Conservation (phyloP, 2,113 vertebrate genomes). For the Corythornis vintsioides region DNA sequence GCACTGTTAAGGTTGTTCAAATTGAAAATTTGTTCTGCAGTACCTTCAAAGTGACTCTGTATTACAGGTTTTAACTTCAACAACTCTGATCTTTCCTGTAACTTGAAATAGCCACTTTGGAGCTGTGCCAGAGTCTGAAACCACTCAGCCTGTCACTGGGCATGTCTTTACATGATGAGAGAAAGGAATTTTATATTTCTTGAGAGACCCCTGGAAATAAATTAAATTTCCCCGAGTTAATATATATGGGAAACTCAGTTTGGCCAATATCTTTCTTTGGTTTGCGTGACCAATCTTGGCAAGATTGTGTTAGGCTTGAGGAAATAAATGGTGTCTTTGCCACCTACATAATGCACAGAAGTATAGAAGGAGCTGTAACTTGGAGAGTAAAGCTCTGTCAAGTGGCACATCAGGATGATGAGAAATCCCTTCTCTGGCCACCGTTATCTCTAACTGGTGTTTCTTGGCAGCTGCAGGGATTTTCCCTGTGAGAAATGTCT, state of each 20-base stretch:
- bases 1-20: background rate
- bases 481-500: background rate
- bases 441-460: background rate
- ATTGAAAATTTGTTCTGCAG: background rate
- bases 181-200: background rate
- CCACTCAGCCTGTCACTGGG: background rate
- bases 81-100: background rate
- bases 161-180: background rate
- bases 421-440: background rate
- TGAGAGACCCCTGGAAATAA: background rate
- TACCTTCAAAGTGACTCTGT: background rate
- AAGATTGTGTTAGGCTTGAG: background rate
- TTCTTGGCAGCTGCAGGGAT: background rate
- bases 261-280: background rate
- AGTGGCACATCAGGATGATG: background rate
- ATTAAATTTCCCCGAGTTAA: background rate
- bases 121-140: background rate
- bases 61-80: background rate
- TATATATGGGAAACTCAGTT: background rate
- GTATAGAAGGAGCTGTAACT: background rate
- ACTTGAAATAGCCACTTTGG: background rate
- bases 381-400: background rate
- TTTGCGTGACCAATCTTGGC: background rate
- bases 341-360: accelerated
- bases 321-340: background rate